A percentile compares a stretch with the other conserved stretches of the same genome.
These are phyloP conservation scores for Aleiodes alternator DNA, from an alignment of 2,888 invertebrate species.

Conservation along the genomic window DNA sequence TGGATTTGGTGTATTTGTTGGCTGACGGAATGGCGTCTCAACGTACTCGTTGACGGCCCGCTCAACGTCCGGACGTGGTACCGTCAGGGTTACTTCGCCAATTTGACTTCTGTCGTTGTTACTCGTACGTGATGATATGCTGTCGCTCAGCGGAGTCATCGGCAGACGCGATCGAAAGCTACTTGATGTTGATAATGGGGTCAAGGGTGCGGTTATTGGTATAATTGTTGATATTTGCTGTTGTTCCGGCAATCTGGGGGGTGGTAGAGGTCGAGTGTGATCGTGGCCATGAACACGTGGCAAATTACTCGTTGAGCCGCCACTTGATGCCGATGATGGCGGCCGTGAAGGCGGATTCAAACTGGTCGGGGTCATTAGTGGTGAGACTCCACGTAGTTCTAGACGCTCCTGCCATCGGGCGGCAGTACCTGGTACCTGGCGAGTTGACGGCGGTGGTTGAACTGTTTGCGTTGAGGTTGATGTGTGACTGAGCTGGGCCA, in stretches of 20 bases:
- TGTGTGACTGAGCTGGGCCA: constrained; percentile 33
- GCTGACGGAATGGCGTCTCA: constrained; percentile 86
- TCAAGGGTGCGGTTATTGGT: constrained; percentile 68
- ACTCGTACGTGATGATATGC: constrained; percentile 41
- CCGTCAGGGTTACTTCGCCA: constrained; percentile 78
- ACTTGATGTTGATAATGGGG: constrained; percentile 76
- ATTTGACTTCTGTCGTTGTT: constrained; percentile 53
- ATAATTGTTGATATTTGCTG: constrained; percentile 38
- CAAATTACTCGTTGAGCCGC: constrained; percentile 50
- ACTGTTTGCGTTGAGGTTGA: constrained; percentile 25
- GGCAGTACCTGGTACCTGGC: constrained; percentile 2
- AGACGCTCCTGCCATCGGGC: constrained; percentile 57
- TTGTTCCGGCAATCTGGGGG: constrained; percentile 64
- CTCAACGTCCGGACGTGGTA: constrained; percentile 90
- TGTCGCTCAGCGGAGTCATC: constrained; percentile 34
- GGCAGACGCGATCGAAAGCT: constrained; percentile 60
- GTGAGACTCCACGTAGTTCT: constrained; percentile 64
- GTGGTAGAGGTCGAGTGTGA: constrained; percentile 71
- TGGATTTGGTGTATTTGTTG: constrained; percentile 61
- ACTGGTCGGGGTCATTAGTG: constrained; percentile 70
- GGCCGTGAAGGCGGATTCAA: constrained; percentile 69
- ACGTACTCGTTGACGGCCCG: constrained; percentile 95
- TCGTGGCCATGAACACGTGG: constrained; percentile 73
- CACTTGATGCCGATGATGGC: constrained; percentile 61
- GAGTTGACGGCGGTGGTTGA: constrained; percentile 30